Percentiles rank a stretch among this genome's conserved stretches.
phyloP scores from a whole-genome alignment of 2,113 vertebrate genomes.

The human region DNA sequence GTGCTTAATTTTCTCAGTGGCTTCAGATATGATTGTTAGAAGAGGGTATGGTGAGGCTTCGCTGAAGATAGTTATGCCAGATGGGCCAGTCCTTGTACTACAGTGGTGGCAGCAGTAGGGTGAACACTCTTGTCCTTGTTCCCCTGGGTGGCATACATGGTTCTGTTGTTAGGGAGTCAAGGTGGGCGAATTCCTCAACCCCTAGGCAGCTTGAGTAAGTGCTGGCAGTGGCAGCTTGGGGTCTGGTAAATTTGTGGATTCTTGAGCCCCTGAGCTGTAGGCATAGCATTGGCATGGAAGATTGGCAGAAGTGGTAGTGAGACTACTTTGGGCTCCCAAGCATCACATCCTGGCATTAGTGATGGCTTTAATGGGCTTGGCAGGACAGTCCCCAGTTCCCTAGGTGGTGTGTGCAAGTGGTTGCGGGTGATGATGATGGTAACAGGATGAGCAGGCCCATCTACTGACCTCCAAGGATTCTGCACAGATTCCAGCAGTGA shows the following conservation, averaged over 20 bases:
- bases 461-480: not conserved
- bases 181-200: not conserved
- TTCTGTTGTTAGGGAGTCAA: not conserved
- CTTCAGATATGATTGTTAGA: not conserved
- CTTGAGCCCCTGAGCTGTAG: not conserved
- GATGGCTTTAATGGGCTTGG: not conserved
- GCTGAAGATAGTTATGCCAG: not conserved
- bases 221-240: too few species aligned
- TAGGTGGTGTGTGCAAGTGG: not conserved
- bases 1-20: not conserved
- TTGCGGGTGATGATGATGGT: fast-evolving
- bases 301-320: not conserved
- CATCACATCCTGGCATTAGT: not conserved
- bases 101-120: not conserved
- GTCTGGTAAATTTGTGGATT: not conserved
- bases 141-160: not conserved
- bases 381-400: not conserved
- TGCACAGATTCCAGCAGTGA: not conserved
- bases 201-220: too few species aligned
- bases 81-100: not conserved
- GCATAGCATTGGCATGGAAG: not conserved
- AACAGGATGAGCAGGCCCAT: not conserved
- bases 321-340: not conserved
- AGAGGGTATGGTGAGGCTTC: not conserved
- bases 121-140: not conserved